Evolutionary conservation across 2,797 vertebrate species (phyloP), one percentile per base, ranked within the genome.

Genomic region (Lutjanus argentimaculatus): DNA sequence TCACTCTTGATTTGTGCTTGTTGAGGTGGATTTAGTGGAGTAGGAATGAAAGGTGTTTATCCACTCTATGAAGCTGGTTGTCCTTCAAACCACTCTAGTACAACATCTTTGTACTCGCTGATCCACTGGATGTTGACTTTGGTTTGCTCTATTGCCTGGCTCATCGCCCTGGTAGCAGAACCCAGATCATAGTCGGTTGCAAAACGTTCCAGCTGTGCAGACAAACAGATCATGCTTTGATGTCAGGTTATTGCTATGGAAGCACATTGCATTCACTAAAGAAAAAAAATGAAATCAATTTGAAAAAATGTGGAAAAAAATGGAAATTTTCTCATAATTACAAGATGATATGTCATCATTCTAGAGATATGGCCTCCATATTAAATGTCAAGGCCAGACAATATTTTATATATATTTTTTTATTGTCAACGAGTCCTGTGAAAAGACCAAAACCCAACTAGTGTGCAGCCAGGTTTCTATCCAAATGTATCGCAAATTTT

Each of bases 121-220:
- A 99, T 96, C 98, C 98, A 99, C 46, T 94, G 80, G 87, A 98
- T 98, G 93, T 99, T 99, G 62, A 96, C 88, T 0, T 76, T 88
- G 1, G 97, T 98, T 68, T 91, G 94, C 93, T 99, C 97, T 61
- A 99, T 94, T 0, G 96, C 95, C 85, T 97, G 96, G 40, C 97
- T 85, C 82, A 97, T 84, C 0, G 93, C 92, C 36, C 87, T 88
- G 0, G 90, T 6, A 7, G 36, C 51, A 12, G 45, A 0, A 6
- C n/a, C 16, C n/a, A 73, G 87, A 0, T 88, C 0, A 1, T 96
- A 92, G 0, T 94, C 85, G 0, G 0, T 0, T 49, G 94, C 92
- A 79, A 99, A 97, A 75, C 90, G 91, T 87, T 94, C 87, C 95
- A 99, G 92, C 96, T 96, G 82, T 22, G 75, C 30, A 84, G n/a